Base-by-base conservation (phyloP, 2,888 invertebrate species). In the Didymodactylos carnosus region DNA sequence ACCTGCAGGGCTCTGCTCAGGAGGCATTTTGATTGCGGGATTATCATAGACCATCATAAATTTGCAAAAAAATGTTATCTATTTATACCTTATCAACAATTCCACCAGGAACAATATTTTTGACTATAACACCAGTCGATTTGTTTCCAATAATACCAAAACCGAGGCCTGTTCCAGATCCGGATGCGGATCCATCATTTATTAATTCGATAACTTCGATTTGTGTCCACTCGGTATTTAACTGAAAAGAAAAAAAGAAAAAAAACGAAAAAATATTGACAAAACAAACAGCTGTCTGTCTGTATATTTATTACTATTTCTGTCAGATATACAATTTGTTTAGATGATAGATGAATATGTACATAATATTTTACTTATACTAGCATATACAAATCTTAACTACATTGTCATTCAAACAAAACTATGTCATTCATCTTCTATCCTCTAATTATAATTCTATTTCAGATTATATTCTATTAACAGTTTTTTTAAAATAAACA, bases 61-160 rank as follows among this genome's bases (percentile, higher is more conserved):
- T n/a, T 19, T 16, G 39, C 23, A 69, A 69, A 69, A 35, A n/a
- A n/a, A 35, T 16, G 35, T 39, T 69, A 35, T 27, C 23, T 39
- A 19, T 53, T 13, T 35, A 25, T 73, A 74, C 74, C 35, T 72
- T 71, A 62, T 53, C 41, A 27, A 53, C 74, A 39, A 49, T 74
- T 13, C 71, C 71, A 29, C 74, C 74, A n/a, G 53, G 74, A 5
- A 71, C 71, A 27, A 74, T 74, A 46, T 41, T 71, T 71, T 74
- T 74, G 16, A 74, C 71, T 53, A 74, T 71, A 29, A 74, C 74
- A 46, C 74, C 74, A 23, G 74, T 74, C n/a, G 53, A 53, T 25
- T 74, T 74, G 29, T 74, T 74, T 10, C 74, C 74, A 11, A 71
- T 74, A n/a, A 74, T 74, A n/a, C 74, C 74, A 40, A 74, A 74